These are phyloP conservation scores for Nyctereutes procyonoides DNA, from an alignment of 2,113 vertebrate genomes.

Conservation along the genomic window DNA sequence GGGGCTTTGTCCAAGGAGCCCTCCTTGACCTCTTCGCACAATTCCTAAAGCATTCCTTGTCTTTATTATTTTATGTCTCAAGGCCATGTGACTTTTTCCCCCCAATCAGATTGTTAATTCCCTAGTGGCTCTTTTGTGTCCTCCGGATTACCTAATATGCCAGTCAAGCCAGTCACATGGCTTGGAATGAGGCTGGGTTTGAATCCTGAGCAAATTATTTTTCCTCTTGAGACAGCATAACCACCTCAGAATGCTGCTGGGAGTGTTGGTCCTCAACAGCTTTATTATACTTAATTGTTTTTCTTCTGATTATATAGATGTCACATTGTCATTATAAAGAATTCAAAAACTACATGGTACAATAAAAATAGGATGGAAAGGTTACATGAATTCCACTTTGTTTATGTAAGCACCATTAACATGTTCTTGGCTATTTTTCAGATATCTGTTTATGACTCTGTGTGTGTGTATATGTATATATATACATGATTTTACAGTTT, in stretches of 20 bases:
- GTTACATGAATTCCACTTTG: constrained; percentile 30
- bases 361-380: constrained; percentile 48
- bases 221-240: background rate
- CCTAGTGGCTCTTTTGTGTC: background rate
- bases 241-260: background rate
- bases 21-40: background rate
- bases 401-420: constrained; percentile 18
- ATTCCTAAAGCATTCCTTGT: background rate
- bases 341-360: constrained; percentile 4
- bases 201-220: constrained; percentile 34
- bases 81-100: background rate
- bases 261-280: constrained; percentile 29
- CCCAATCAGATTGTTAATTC: background rate
- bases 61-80: background rate
- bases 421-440: constrained; percentile 47
- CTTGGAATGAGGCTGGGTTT: background rate
- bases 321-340: constrained; percentile 17
- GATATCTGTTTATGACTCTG: background rate
- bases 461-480: background rate
- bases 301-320: constrained; percentile 5
- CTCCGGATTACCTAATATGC: background rate
- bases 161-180: background rate
- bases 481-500: background rate
- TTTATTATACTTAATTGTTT: constrained; percentile 50
- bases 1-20: background rate